Conservation (phyloP, 2,888 invertebrate genomes). For the Tenthredo mesomela region DNA sequence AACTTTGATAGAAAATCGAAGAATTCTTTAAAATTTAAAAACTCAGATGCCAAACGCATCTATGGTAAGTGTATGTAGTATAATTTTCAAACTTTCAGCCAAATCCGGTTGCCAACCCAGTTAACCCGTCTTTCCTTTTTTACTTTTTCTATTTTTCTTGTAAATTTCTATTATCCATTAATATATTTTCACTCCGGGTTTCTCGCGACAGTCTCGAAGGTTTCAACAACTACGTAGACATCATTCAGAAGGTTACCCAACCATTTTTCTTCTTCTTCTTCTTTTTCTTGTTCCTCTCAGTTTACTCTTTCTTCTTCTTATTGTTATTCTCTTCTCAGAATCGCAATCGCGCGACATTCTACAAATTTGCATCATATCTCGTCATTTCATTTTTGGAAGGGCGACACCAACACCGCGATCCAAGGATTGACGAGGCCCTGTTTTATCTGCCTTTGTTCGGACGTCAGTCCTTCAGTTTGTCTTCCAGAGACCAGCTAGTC, state of each 20-base stretch:
- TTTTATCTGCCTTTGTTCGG: constrained; percentile 47
- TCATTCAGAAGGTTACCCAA: constrained; percentile 27
- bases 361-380: constrained; percentile 49
- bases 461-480: constrained; percentile 49
- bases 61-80: not conserved
- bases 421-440: constrained; percentile 43
- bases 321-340: constrained; percentile 41
- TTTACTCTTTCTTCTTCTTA: constrained; percentile 40
- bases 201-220: constrained; percentile 19
- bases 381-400: constrained; percentile 20
- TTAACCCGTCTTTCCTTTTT: not conserved
- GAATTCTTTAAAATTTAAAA: constrained; percentile 7
- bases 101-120: not conserved
- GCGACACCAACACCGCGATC: not conserved
- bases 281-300: constrained; percentile 46
- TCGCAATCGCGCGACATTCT: constrained; percentile 39
- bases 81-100: constrained; percentile 3
- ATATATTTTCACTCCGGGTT: not conserved
- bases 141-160: not conserved
- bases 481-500: not conserved
- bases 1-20: constrained; percentile 33
- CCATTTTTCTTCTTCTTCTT: constrained; percentile 37
- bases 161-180: not conserved
- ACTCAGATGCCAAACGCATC: not conserved
- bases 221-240: constrained; percentile 25